phyloP scores from a whole-genome alignment of 2,888 invertebrate species.

The Lordiphosa fenestrarum region DNA sequence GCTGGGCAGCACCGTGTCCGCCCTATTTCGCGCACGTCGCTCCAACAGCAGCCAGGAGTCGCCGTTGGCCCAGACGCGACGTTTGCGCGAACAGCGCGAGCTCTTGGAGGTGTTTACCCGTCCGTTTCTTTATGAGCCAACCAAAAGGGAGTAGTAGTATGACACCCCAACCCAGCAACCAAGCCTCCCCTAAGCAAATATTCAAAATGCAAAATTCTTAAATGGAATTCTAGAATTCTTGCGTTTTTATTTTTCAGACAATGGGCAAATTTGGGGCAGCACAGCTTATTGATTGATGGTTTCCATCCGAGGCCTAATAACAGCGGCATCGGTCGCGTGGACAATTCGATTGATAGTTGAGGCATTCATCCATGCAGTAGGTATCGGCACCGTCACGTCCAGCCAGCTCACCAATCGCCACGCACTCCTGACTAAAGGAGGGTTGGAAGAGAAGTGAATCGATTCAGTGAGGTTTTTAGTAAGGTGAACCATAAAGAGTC shows the following conservation, averaged over 20 bases:
- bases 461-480: neutral
- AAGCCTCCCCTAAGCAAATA: neutral
- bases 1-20: constrained; percentile 48
- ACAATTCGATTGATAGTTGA: constrained; percentile 88
- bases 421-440: constrained; percentile 87
- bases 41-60: constrained; percentile 20
- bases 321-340: constrained; percentile 88
- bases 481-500: too few relatives aligned
- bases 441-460: neutral
- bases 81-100: constrained; percentile 57
- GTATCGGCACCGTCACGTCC: constrained; percentile 89
- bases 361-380: constrained; percentile 92
- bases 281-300: constrained; percentile 47
- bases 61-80: constrained; percentile 40
- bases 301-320: constrained; percentile 67
- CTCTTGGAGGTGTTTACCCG: constrained; percentile 55
- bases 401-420: constrained; percentile 88
- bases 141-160: constrained; percentile 5
- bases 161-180: neutral
- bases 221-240: too few relatives aligned
- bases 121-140: constrained; percentile 46
- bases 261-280: constrained; percentile 62
- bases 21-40: constrained; percentile 56
- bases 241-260: constrained; percentile 2
- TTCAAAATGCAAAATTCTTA: constrained; percentile 4